Evolutionary conservation across 2,797 vertebrate genomes (phyloP).

Genomic region (Acrossocheilus fasciatus): DNA sequence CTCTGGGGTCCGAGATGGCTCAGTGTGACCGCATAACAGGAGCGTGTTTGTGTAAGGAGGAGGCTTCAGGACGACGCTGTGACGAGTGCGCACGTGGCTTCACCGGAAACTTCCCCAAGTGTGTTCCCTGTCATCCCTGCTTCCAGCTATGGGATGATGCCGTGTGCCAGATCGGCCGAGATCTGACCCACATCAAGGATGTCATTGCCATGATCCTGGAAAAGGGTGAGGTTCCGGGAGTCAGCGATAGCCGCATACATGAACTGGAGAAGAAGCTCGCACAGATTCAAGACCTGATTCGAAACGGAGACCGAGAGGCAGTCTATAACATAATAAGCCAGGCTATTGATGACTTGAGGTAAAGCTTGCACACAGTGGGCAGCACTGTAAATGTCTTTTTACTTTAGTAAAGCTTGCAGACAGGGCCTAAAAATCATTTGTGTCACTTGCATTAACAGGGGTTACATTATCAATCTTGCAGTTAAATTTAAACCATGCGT

Average conservation of each 20-base stretch:
- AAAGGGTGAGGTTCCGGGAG: conserved; percentile 62
- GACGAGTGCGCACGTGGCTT: conserved; percentile 83
- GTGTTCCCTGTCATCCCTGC: conserved; percentile 84
- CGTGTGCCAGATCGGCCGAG: conserved; percentile 70
- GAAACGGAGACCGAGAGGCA: conserved; percentile 55
- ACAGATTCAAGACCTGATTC: conserved; percentile 74
- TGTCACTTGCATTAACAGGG: not conserved
- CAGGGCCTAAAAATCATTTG: not conserved
- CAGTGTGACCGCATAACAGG: conserved; percentile 83
- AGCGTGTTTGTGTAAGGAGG: conserved; percentile 79
- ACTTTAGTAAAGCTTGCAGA: not conserved
- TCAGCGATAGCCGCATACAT: conserved; percentile 69
- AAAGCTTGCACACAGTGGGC: conserved; percentile 48
- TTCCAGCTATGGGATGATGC: conserved; percentile 84
- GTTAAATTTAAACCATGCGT: not conserved
- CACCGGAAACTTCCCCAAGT: conserved; percentile 82
- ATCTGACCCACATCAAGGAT: conserved; percentile 73
- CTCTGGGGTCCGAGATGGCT: conserved; percentile 73
- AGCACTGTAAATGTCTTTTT: not conserved
- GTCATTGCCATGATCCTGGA: conserved; percentile 71
- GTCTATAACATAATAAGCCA: conserved; percentile 75
- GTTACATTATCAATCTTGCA: not conserved
- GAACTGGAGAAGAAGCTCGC: conserved; percentile 79
- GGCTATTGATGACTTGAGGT: conserved; percentile 82
- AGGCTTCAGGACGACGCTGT: conserved; percentile 77